A percentile compares a stretch with the other conserved stretches of the same genome.
phyloP scores from a whole-genome alignment of 2,797 vertebrate genomes.

The Carcharodon carcharias region DNA sequence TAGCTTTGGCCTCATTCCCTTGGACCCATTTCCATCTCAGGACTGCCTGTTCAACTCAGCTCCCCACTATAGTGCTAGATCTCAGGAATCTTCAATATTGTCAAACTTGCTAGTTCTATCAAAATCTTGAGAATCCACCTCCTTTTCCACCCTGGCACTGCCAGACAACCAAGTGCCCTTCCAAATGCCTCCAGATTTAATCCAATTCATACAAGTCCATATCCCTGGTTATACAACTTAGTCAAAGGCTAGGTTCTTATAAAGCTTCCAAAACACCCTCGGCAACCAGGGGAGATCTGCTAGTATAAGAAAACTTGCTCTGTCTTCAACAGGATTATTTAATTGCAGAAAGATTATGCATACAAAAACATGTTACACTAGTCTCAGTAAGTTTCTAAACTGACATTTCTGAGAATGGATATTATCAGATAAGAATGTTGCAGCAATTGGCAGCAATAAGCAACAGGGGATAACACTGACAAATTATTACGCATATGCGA shows the following conservation, averaged over 20 bases:
- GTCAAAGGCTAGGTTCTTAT: background rate
- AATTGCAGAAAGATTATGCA: background rate
- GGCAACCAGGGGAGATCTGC: background rate
- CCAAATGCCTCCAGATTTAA: background rate
- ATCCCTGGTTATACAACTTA: background rate
- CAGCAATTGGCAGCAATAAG: slow-evolving; percentile 29
- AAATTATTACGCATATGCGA: slow-evolving; percentile 29
- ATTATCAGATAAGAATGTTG: slow-evolving; percentile 24
- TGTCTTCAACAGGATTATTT: background rate
- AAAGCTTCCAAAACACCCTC: background rate
- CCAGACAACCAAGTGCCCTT: background rate
- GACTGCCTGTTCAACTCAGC: background rate
- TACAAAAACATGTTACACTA: background rate
- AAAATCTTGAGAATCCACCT: background rate
- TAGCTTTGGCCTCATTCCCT: background rate
- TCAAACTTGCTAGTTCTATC: background rate
- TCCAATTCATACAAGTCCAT: background rate
- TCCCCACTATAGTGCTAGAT: background rate
- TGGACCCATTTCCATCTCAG: background rate
- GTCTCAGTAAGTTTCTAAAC: slow-evolving; percentile 1
- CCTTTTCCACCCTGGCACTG: background rate
- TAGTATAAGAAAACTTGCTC: background rate
- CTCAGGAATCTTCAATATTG: background rate
- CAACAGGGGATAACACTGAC: slow-evolving; percentile 29
- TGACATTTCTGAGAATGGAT: slow-evolving; percentile 23